Percentiles rank a stretch among this genome's conserved stretches.
Evolutionary conservation across 2,113 vertebrate species (phyloP).

Genomic region (Sciurus niger): DNA sequence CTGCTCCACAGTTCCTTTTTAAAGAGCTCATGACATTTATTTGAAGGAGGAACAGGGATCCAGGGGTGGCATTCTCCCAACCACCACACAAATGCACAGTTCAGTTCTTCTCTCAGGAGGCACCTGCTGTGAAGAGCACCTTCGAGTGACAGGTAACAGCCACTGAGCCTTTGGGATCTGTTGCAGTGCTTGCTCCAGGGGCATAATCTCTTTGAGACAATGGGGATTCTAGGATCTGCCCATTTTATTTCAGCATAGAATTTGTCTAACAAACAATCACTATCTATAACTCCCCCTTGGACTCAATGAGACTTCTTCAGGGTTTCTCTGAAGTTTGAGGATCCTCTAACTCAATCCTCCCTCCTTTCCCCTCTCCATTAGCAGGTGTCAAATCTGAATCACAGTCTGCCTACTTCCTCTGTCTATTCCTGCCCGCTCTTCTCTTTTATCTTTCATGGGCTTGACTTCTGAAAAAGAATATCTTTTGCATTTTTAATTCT

Average conservation of each 20-base stretch:
- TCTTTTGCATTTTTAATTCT: too few relatives aligned
- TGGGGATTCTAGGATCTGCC: not conserved
- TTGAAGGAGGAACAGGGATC: not conserved
- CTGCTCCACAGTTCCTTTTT: not conserved
- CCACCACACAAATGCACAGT: not conserved
- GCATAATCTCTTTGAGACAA: not conserved
- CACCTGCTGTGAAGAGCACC: not conserved
- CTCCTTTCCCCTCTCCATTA: not conserved
- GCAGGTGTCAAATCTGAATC: not conserved
- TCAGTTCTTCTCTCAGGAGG: not conserved
- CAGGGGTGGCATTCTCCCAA: not conserved
- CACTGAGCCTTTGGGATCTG: too few relatives aligned
- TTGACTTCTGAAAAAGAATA: too few relatives aligned
- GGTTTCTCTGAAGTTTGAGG: not conserved
- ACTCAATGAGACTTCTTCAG: not conserved
- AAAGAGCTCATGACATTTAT: conserved; percentile 47
- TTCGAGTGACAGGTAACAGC: not conserved
- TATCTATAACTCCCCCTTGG: not conserved
- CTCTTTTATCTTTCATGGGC: too few relatives aligned
- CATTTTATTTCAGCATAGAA: not conserved
- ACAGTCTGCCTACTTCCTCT: not conserved
- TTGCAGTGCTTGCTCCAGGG: not conserved
- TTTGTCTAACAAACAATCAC: not conserved
- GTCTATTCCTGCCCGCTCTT: not conserved
- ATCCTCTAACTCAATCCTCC: not conserved